Percentiles rank a stretch among this genome's conserved stretches.
Conservation (phyloP, 1,140 invertebrate species). For the Lucilia sericata region DNA sequence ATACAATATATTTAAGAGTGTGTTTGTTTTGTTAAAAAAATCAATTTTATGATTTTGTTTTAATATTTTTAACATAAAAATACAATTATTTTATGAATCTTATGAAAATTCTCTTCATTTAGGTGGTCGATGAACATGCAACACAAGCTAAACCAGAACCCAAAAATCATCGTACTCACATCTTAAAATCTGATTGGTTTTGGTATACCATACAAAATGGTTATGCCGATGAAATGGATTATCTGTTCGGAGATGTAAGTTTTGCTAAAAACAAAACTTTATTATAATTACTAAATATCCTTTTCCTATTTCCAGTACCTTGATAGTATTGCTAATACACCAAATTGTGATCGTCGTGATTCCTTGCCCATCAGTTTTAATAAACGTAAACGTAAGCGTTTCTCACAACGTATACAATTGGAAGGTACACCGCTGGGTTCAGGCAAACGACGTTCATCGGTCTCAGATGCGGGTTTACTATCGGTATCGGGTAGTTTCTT, state of each 20-base stretch:
- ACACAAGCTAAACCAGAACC: constrained; percentile 77
- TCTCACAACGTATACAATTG: constrained; percentile 67
- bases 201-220: constrained; percentile 95
- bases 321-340: constrained; percentile 66
- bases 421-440: constrained; percentile 64
- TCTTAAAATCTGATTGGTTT: constrained; percentile 96
- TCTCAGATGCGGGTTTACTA: constrained; percentile 84
- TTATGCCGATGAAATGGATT: constrained; percentile 90
- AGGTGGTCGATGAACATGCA: constrained; percentile 86
- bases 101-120: not conserved
- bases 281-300: too few species aligned
- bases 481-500: constrained; percentile 88
- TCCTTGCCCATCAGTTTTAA: constrained; percentile 69
- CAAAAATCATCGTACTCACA: constrained; percentile 71
- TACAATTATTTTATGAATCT: too few species aligned
- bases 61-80: too few species aligned
- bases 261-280: too few species aligned
- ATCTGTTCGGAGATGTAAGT: constrained; percentile 86
- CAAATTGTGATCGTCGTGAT: constrained; percentile 71
- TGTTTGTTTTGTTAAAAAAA: not conserved
- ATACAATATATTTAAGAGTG: not conserved
- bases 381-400: constrained; percentile 79
- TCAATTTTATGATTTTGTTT: too few species aligned
- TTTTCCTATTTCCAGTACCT: constrained; percentile 55
- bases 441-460: constrained; percentile 82